Conservation (phyloP, 2,113 vertebrate genomes). For the Hirundichthys speculiger region DNA sequence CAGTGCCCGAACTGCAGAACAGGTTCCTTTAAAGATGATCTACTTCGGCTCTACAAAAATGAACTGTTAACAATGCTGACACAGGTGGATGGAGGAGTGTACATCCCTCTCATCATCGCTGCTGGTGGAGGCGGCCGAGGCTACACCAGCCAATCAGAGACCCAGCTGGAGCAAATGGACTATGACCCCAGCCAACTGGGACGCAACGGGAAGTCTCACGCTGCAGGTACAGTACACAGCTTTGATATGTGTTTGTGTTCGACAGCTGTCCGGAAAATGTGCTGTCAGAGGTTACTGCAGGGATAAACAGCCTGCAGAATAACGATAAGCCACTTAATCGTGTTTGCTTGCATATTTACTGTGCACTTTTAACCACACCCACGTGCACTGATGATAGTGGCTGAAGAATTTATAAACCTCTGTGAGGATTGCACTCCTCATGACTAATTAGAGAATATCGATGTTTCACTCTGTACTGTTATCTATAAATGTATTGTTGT, state of each 20-base stretch:
- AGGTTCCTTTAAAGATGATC: background rate
- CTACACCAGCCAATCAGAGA: constrained; percentile 84
- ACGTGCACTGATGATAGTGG: constrained; percentile 25
- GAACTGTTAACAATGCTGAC: constrained; percentile 26
- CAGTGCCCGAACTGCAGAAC: background rate
- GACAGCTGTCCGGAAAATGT: background rate
- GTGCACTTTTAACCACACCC: background rate
- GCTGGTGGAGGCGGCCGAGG: constrained; percentile 95
- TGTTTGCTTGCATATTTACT: no score
- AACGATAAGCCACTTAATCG: background rate
- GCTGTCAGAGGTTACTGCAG: background rate
- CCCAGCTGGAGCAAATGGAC: constrained; percentile 87
- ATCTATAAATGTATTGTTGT: constrained; percentile 34
- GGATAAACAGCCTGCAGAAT: background rate
- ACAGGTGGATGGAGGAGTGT: constrained; percentile 88
- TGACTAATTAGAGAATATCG: constrained; percentile 11
- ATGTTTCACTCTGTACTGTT: background rate
- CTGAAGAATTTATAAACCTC: background rate
- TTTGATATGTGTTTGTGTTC: constrained; percentile 20
- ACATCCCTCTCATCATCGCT: constrained; percentile 90
- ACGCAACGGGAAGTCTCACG: constrained; percentile 90
- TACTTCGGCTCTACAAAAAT: background rate
- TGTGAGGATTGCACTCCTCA: background rate
- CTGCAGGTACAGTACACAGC: constrained; percentile 83
- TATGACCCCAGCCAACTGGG: constrained; percentile 86